phyloP scores from a whole-genome alignment of 2,113 vertebrate species.

The Ondatra zibethicus region DNA sequence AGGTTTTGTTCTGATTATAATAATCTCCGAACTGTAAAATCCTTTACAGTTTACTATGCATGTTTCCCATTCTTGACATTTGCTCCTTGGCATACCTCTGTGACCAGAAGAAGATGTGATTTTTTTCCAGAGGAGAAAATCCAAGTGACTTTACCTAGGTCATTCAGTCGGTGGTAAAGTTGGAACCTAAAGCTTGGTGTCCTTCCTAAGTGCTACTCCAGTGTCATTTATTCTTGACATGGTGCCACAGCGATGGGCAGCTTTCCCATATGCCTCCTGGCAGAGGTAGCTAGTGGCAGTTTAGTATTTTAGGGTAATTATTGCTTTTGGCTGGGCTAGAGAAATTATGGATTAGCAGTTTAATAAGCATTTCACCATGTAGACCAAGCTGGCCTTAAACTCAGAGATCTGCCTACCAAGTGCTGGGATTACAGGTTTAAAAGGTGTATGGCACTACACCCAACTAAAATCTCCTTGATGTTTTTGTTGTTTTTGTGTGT shows the following conservation, averaged over 20 bases:
- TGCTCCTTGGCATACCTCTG: background rate
- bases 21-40: background rate
- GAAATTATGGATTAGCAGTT: slow-evolving; percentile 20
- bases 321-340: background rate
- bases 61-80: background rate
- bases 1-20: slow-evolving; percentile 13
- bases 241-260: background rate
- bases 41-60: background rate
- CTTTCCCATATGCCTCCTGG: background rate
- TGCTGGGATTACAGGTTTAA: background rate
- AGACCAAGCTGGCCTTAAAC: background rate
- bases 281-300: background rate
- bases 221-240: background rate
- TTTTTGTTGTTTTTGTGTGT: background rate
- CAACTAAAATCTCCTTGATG: background rate
- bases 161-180: background rate
- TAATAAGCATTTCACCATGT: background rate
- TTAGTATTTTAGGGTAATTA: slow-evolving; percentile 37
- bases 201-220: background rate
- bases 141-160: background rate
- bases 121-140: slow-evolving; percentile 1
- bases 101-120: background rate
- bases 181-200: background rate
- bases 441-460: background rate
- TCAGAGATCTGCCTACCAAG: background rate